Percentiles rank a stretch among this genome's conserved stretches.
These are phyloP conservation scores for Tetranychus truncatus DNA, from an alignment of 2,888 invertebrate species.

Conservation along the genomic window DNA sequence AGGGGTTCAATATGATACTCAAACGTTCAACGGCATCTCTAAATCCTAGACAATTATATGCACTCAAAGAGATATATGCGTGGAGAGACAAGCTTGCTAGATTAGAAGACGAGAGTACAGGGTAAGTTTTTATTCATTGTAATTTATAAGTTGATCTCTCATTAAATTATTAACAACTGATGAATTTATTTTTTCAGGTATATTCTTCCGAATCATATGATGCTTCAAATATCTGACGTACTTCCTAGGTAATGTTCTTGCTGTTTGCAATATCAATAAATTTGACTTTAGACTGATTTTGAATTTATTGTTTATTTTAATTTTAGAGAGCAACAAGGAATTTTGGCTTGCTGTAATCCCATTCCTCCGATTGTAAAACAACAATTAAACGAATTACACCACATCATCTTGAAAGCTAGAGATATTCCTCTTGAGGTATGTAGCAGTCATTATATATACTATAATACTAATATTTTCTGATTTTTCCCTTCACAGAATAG, in stretches of 20 bases:
- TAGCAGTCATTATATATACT: neutral
- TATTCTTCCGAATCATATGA: constrained; percentile 86
- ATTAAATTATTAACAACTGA: neutral
- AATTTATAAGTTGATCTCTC: neutral
- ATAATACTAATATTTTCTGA: neutral
- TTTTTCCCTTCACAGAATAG: neutral
- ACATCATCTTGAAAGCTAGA: constrained; percentile 49
- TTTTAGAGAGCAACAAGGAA: constrained; percentile 64
- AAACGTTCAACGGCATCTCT: constrained; percentile 57
- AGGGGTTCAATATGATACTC: constrained; percentile 56
- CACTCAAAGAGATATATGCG: constrained; percentile 55
- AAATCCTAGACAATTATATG: constrained; percentile 63
- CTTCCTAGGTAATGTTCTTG: constrained; percentile 42
- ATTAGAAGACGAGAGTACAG: constrained; percentile 70
- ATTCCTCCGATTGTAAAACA: constrained; percentile 58
- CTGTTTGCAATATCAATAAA: constrained; percentile 6
- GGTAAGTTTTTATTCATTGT: constrained; percentile 36
- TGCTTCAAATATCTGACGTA: constrained; percentile 66
- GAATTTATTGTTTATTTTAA: neutral
- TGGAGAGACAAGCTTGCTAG: constrained; percentile 78
- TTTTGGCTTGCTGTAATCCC: constrained; percentile 78
- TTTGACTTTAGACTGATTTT: neutral
- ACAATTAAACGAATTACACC: constrained; percentile 39
- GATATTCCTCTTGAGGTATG: constrained; percentile 39
- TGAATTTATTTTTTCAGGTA: constrained; percentile 41